phyloP scores from a whole-genome alignment of 2,797 vertebrate species.

The Sebastes paucispinis region DNA sequence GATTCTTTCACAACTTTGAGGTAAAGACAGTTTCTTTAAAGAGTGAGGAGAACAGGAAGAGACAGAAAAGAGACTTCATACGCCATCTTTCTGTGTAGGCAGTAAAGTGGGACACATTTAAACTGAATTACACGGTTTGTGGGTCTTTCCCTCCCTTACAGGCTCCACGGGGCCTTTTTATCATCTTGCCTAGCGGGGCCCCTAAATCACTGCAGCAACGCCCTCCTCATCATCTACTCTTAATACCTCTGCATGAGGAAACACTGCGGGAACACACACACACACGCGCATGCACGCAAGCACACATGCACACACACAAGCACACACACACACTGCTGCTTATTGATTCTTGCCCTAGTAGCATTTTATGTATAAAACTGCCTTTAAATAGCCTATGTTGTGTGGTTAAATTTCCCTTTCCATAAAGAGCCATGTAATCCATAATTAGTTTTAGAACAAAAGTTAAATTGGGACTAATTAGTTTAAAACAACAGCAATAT shows the following conservation, averaged over 20 bases:
- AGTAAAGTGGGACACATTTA: constrained; percentile 47
- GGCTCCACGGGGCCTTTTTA: constrained; percentile 51
- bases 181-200: constrained; percentile 56
- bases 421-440: not conserved
- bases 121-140: constrained; percentile 7
- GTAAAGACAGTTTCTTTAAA: constrained; percentile 40
- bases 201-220: constrained; percentile 68
- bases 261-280: constrained; percentile 11
- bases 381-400: not conserved
- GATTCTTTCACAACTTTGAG: constrained; percentile 51
- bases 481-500: not conserved
- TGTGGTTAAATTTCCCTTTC: not conserved
- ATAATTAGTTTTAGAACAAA: not conserved
- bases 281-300: not conserved
- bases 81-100: not conserved
- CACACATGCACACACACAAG: not conserved
- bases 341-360: not conserved
- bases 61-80: constrained; percentile 3
- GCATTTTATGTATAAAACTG: constrained; percentile 14
- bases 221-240: constrained; percentile 53
- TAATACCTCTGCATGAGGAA: constrained; percentile 39
- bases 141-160: not conserved
- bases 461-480: not conserved
- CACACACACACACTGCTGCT: not conserved
- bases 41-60: not conserved